Evolutionary conservation across 2,888 invertebrate genomes (phyloP), one percentile per base, ranked within the genome.

Genomic region (Andrena chrysosceles): DNA sequence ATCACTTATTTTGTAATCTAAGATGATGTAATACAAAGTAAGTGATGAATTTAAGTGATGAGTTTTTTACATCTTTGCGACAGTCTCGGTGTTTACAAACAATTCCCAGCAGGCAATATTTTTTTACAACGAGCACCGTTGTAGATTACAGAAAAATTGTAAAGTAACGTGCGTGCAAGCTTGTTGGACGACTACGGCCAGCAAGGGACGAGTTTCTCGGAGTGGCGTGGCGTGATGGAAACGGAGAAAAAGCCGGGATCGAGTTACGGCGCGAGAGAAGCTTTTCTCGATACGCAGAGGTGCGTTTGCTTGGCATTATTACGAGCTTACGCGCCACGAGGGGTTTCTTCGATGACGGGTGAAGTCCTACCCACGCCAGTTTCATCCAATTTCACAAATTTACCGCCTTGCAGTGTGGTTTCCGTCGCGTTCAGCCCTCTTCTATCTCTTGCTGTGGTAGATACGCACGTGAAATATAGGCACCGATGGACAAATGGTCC

Each of bases 321-420:
- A 90, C 76, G 78, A 81, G 90, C 89, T 90, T 90, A 90, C 54
- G 78, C 23, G 59, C 62, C 67, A 74, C 80, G 90, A 67, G 73
- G 85, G 91, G 91, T 87, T 91, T 91, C 91, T 67, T 68, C 78
- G 85, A 82, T 85, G 85, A 82, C 88, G 85, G 72, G 62, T 75
- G 92, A 91, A 91, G 91, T 91, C 91, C 85, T 90, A 91, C 82
- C 79, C 81, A 78, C 82, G 87, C 81, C 70, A 67, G 71, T 81
- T 90, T 87, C 83, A 91, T 91, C 92, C 91, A 88, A 91, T 91
- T 91, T 91, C 83, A 82, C 77, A 79, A 86, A 84, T 85, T 87
- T 70, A 79, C 81, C 79, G 81, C 31, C 83, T 73, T 54, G 49
- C 84, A 68, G 52, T 85, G 85, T 66, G 87, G 74, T 87, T 75